A percentile compares a stretch with the other conserved stretches of the same genome.
These are phyloP conservation scores for Troglohyphantes excavatus DNA, from an alignment of 2,888 invertebrate species.

Conservation along the genomic window DNA sequence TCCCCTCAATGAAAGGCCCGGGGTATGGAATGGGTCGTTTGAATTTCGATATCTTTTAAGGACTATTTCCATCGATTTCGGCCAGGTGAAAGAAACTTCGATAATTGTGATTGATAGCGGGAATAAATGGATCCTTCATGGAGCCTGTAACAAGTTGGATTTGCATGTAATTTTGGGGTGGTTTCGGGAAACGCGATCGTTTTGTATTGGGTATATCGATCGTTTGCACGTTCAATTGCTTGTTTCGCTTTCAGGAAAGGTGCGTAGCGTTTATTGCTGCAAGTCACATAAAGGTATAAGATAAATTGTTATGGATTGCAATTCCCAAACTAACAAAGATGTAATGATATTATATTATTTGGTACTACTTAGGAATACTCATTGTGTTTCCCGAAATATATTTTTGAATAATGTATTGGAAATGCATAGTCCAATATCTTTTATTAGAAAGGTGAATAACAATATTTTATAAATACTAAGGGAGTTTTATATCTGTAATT, in stretches of 20 bases:
- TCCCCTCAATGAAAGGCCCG: neutral
- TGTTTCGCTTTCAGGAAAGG: neutral
- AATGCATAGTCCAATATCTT: too few relatives aligned
- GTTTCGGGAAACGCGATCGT: neutral
- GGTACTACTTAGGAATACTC: too few relatives aligned
- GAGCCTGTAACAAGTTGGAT: neutral
- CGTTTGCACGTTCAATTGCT: neutral
- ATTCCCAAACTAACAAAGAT: too few relatives aligned
- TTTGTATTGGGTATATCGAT: neutral
- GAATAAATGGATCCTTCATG: neutral
- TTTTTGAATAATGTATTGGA: too few relatives aligned
- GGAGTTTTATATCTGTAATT: too few relatives aligned
- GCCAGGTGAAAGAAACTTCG: neutral
- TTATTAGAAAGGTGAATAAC: too few relatives aligned
- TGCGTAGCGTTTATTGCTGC: too few relatives aligned
- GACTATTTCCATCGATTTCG: conserved; percentile 3
- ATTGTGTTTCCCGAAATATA: too few relatives aligned
- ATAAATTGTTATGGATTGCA: too few relatives aligned
- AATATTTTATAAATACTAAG: too few relatives aligned
- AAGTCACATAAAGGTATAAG: too few relatives aligned
- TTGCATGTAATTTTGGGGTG: neutral
- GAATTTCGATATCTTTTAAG: conserved; percentile 33
- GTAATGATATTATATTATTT: too few relatives aligned
- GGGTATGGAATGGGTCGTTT: conserved; percentile 14
- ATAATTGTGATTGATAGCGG: conserved; percentile 8